These are phyloP conservation scores for Pitangus sulphuratus DNA, from an alignment of 2,797 vertebrate genomes.

Conservation along the genomic window DNA sequence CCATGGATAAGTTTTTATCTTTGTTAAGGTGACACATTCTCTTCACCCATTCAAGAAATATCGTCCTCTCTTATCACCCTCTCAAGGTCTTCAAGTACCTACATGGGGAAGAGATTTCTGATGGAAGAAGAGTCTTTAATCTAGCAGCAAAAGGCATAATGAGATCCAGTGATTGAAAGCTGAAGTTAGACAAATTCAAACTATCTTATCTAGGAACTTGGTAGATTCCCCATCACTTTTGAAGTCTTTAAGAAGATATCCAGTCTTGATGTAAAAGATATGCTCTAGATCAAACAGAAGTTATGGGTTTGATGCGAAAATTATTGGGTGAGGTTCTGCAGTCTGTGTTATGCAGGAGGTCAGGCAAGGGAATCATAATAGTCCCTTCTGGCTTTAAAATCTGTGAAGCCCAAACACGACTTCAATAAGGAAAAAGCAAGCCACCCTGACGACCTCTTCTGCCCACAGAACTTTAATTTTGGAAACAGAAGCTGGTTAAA, in stretches of 20 bases:
- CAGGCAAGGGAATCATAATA: constrained; percentile 63
- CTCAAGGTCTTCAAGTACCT: constrained; percentile 68
- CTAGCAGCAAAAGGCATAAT: constrained; percentile 70
- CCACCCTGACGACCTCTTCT: constrained; percentile 65
- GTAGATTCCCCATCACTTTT: constrained; percentile 71
- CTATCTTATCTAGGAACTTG: constrained; percentile 67
- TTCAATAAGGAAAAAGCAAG: constrained; percentile 70
- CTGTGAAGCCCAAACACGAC: constrained; percentile 67
- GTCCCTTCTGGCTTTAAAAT: constrained; percentile 72
- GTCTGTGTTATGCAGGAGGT: constrained; percentile 69
- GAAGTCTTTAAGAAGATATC: constrained; percentile 71
- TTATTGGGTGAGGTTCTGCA: constrained; percentile 71
- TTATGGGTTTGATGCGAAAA: constrained; percentile 72
- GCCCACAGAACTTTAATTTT: constrained; percentile 73
- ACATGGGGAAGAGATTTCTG: constrained; percentile 64
- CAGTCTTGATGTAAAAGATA: constrained; percentile 73
- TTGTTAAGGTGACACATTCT: constrained; percentile 64
- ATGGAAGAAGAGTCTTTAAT: constrained; percentile 68
- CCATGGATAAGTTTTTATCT: constrained; percentile 45
- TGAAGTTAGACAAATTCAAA: constrained; percentile 73
- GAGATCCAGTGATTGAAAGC: constrained; percentile 68
- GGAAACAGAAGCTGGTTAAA: constrained; percentile 68
- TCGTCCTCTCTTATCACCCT: constrained; percentile 59
- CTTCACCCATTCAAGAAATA: constrained; percentile 57
- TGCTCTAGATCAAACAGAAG: constrained; percentile 66